Percentiles rank a stretch among this genome's conserved stretches.
Evolutionary conservation across 1,140 invertebrate genomes (phyloP).

Genomic region (Ephestia elutella): DNA sequence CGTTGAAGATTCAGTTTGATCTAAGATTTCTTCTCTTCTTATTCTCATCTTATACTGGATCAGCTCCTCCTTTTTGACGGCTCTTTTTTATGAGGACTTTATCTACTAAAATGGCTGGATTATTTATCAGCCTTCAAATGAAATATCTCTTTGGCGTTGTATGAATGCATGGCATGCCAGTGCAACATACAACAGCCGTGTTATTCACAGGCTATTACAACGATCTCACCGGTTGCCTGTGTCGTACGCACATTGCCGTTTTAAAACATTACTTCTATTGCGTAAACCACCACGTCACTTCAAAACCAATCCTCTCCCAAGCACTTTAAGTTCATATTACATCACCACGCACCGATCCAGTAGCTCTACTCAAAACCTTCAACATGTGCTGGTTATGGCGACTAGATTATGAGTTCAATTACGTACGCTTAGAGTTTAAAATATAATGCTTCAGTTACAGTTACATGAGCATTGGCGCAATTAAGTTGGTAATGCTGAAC

Average conservation of each 20-base stretch:
- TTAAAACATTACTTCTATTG: slow-evolving; percentile 1
- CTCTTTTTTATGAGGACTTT: too few relatives aligned
- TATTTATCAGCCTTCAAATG: too few relatives aligned
- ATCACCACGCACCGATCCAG: background rate
- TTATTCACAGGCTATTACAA: background rate
- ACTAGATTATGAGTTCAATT: slow-evolving; percentile 1
- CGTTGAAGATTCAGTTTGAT: too few relatives aligned
- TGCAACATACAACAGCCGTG: background rate
- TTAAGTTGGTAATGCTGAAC: slow-evolving; percentile 12
- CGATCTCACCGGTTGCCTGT: background rate
- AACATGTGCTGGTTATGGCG: background rate
- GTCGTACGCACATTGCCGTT: slow-evolving; percentile 1
- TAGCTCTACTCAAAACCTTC: background rate
- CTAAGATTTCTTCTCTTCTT: too few relatives aligned
- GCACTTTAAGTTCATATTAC: background rate
- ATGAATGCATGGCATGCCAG: too few relatives aligned
- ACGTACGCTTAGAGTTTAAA: slow-evolving; percentile 3
- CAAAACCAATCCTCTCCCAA: background rate
- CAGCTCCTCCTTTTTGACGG: too few relatives aligned
- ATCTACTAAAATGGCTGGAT: too few relatives aligned
- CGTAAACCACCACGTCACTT: background rate
- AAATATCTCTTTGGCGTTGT: too few relatives aligned
- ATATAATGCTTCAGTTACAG: slow-evolving; percentile 3
- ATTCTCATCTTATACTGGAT: too few relatives aligned
- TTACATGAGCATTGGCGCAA: slow-evolving; percentile 13